Base-by-base conservation (phyloP, 2,113 vertebrate genomes). In the Papio anubis region DNA sequence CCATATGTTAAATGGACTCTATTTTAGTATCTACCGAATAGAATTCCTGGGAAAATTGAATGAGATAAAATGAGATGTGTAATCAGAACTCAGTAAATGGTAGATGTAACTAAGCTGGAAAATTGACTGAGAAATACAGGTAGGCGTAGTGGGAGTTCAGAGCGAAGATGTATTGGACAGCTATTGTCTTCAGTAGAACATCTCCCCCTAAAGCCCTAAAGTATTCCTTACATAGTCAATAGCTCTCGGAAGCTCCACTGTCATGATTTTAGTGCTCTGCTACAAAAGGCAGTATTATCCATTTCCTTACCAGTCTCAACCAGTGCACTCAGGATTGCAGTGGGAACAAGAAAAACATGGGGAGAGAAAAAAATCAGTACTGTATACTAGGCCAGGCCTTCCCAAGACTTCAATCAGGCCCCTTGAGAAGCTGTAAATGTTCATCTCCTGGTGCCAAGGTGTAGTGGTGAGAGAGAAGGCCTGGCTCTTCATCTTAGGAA, bases 251-350 rank as follows among this genome's bases (percentile, higher is more conserved):
- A 86, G 55, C 5, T 32, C 85, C 43, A 17, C 8, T 27, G 2
- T 9, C 8, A 2, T 10, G 18, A n/a, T 43, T 70, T 83, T 75
- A 4, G 35, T 61, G 23, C 72, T 72, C 20, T 75, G 27, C 70
- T 64, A 61, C 7, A 55, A 85, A 97, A 92, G 30, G 35, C 16
- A n/a, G n/a, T 9, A n/a, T 3, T 50, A 30, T 64, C 25, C 35
- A n/a, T 82, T 70, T 35, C 27, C 64, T 86, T 93, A 25, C 64
- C 50, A 10, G 13, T 20, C 55, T 85, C 35, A 68, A 6, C 75
- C 6, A 0, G 48, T 8, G 9, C 25, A 6, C 0, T 0, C 9
- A 45, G 50, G 76, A 45, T 12, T 27, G n/a, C 20, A 72, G 13
- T 43, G 50, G n/a, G 30, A 91, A 64, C 43, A 32, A 89, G 79